A percentile compares a stretch with the other conserved stretches of the same genome.
These are phyloP conservation scores for Anaspis maculata DNA, from an alignment of 2,888 invertebrate species.

Conservation along the genomic window DNA sequence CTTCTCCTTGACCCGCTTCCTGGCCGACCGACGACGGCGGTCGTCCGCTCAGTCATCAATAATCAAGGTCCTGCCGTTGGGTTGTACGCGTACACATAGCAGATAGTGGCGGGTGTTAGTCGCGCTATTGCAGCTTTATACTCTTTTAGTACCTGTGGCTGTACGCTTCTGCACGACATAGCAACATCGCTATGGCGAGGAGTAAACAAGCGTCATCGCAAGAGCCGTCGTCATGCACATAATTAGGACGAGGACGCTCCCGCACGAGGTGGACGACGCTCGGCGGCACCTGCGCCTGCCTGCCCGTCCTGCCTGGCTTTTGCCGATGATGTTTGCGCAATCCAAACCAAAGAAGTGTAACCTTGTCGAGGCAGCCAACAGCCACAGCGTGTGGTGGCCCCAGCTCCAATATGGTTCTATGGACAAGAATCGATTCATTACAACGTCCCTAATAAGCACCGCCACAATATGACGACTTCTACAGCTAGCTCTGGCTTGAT, in stretches of 20 bases:
- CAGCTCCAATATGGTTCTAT: no score
- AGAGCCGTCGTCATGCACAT: conserved; percentile 25
- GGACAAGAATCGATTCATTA: no score
- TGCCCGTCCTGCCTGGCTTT: no score
- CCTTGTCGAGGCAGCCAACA: neutral
- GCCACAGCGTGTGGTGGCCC: no score
- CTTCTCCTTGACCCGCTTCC: conserved; percentile 27
- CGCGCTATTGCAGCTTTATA: conserved; percentile 1
- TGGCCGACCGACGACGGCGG: conserved; percentile 5
- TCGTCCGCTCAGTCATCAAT: no score
- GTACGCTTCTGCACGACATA: conserved; percentile 14
- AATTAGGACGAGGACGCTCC: conserved; percentile 33
- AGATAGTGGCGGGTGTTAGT: conserved; percentile 6
- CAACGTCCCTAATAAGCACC: no score
- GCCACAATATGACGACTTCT: no score
- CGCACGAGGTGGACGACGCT: conserved; percentile 3
- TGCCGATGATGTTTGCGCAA: neutral
- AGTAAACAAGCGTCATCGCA: conserved; percentile 30
- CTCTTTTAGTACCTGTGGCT: conserved; percentile 9
- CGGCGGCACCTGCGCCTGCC: neutral
- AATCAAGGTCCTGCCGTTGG: no score
- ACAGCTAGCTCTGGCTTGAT: no score
- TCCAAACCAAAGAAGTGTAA: neutral
- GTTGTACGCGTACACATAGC: no score
- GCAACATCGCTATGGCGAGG: conserved; percentile 21